Base-by-base conservation (phyloP, 2,797 vertebrate genomes). In the Hirundo rustica region DNA sequence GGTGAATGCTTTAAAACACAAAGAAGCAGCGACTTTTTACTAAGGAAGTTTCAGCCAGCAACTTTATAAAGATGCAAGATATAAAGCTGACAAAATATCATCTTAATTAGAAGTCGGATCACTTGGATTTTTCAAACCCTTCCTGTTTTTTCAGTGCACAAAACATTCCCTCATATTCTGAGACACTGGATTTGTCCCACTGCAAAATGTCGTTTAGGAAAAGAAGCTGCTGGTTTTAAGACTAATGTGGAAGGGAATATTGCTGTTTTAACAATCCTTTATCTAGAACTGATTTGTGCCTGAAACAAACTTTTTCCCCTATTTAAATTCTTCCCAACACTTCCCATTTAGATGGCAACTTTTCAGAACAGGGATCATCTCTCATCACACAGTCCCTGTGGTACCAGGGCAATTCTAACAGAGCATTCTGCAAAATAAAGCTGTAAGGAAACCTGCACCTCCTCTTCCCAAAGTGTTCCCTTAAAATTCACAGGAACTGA, bases 1-100 rank as follows among this genome's bases (percentile, higher is more conserved):
- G 95, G 87, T 99, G 98, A 93, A 99, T 99, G 58, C 99, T 99
- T 51, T 4, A 73, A 82, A 76, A 91, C 73, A 68, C 34, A 92
- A 79, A 25, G 9, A 85, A 84, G 48, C 62, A 72, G 26, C 38
- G 70, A 70, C 47, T 89, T 85, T 85, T 70, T 61, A 87, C 45
- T 18, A 45, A 21, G 18, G 75, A 54, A 42, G 36, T 58, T 87
- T 67, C 75, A 88, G 62, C 70, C 66, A 38, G 21, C 27, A 73
- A 40, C 64, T 85, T 91, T 60, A 89, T 61, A 76, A 84, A 87
- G 36, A 95, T 79, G 74, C 40, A 89, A 87, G 94, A 73, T 30
- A 53, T 15, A 23, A 77, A 76, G n/a, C 34, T 32, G n/a, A 50
- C 58, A 57, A 91, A 92, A 86, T 61, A 64, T 8, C 15, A 51